Percentiles rank a stretch among this genome's conserved stretches.
phyloP scores from a whole-genome alignment of 2,888 invertebrate genomes.

The Rhingia campestris region DNA sequence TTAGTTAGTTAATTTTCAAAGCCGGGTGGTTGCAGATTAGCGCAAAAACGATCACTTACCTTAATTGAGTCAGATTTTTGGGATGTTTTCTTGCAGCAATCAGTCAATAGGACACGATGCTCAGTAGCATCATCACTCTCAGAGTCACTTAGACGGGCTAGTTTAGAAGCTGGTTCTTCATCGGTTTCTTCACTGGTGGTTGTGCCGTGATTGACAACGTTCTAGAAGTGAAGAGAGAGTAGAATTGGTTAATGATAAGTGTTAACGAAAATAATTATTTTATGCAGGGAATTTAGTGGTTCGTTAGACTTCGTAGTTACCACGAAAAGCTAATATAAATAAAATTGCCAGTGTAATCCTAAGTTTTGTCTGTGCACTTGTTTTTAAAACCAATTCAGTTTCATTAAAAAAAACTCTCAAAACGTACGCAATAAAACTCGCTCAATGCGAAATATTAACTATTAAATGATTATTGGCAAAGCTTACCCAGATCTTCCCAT shows the following conservation, averaged over 20 bases:
- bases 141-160: constrained; percentile 85
- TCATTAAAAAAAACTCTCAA: too few species aligned
- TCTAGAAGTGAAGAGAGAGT: constrained; percentile 59
- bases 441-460: too few species aligned
- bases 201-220: constrained; percentile 62
- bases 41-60: constrained; percentile 28
- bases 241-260: constrained; percentile 33
- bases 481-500: too few species aligned
- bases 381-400: too few species aligned
- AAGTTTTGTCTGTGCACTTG: too few species aligned
- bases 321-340: too few species aligned
- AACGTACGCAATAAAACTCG: too few species aligned
- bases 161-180: constrained; percentile 84
- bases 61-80: constrained; percentile 61
- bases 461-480: too few species aligned
- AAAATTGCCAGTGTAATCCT: too few species aligned
- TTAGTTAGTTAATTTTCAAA: constrained; percentile 29
- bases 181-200: constrained; percentile 75
- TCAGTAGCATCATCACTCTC: constrained; percentile 70
- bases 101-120: constrained; percentile 45
- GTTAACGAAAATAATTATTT: constrained; percentile 15
- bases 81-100: constrained; percentile 48
- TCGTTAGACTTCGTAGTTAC: too few species aligned
- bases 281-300: constrained; percentile 14
- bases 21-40: too few species aligned